Evolutionary conservation across 2,888 invertebrate species (phyloP).

Genomic region (Leptinotarsa rubiginosa): DNA sequence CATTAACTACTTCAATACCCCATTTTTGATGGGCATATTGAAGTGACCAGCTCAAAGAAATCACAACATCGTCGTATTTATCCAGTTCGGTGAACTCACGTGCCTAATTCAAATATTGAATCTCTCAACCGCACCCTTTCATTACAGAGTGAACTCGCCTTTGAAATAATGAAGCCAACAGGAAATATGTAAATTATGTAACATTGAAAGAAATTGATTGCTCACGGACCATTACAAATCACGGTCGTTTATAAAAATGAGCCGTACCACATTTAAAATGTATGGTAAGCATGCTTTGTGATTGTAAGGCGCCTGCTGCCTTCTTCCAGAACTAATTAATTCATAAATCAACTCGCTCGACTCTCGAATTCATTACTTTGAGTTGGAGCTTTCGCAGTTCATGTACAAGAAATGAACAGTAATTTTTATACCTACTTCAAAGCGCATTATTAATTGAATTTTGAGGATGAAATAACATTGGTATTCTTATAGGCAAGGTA

Average conservation of each 20-base stretch:
- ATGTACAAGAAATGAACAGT: not conserved
- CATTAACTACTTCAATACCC: no score
- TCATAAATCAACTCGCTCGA: slow-evolving; percentile 53
- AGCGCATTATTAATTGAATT: not conserved
- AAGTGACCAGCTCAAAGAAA: not conserved
- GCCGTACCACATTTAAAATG: slow-evolving; percentile 27
- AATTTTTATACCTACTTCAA: not conserved
- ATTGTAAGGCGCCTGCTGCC: slow-evolving; percentile 47
- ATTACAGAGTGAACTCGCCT: slow-evolving; percentile 16
- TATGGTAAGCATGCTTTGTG: slow-evolving; percentile 35
- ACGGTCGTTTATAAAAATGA: slow-evolving; percentile 36
- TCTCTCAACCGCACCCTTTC: slow-evolving; percentile 15
- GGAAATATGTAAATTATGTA: slow-evolving; percentile 29
- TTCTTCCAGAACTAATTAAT: slow-evolving; percentile 55
- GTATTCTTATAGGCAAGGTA: no score
- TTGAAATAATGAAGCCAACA: slow-evolving; percentile 23
- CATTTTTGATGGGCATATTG: not conserved
- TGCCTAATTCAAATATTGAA: slow-evolving; percentile 1
- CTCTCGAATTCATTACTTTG: slow-evolving; percentile 20
- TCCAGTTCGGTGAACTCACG: slow-evolving; percentile 1
- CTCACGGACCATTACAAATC: slow-evolving; percentile 31
- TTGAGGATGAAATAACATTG: no score
- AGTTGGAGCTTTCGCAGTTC: slow-evolving; percentile 5
- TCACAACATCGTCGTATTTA: not conserved
- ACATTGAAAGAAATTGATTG: slow-evolving; percentile 29